Base-by-base conservation (phyloP, 35 echinoderm and acorn worm species). In the Lytechinus variegatus region DNA sequence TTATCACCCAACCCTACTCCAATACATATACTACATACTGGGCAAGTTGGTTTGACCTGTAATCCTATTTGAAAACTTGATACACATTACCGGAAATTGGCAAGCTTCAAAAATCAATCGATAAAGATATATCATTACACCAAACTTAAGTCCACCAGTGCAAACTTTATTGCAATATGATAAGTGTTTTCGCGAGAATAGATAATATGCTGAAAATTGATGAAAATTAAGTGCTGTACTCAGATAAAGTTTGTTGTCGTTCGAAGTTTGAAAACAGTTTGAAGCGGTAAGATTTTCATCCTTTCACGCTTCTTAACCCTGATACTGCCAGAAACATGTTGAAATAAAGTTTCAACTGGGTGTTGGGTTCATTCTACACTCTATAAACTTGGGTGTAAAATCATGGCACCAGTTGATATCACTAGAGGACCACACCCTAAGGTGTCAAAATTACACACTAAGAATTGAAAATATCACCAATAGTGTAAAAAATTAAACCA, bases 81-180 rank as follows among this genome's bases (percentile, higher is more conserved):
- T 54, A 44, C 60, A n/a, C 21, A 21, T 60, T 94, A 94, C 54
- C 24, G 29, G 54, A 94, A 60, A 44, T 94, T 54, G 56, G 29
- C 54, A 28, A 54, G 60, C 56, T 44, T 56, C 60, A 86, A 14
- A 27, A 60, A 55, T 94, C 28, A 51, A 51, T 44, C 56, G 29
- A 54, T 95, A 72, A 53, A 44, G 55, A 95, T 86, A 12, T 58
- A 53, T 79, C 66, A 79, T 79, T 79, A 79, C 66, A 79, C 66
- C 66, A 19, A 19, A n/a, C 16, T 79, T 79, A 79, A 71, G 66
- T 79, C 19, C 66, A 24, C 66, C 66, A 79, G 19, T 21, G 66
- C 19, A 56, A 79, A 79, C 66, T 79, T 79, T 79, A 24, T 19
- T n/a, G 66, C 66, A 79, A 79, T 79, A 19, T 79, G 66, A 79